Evolutionary conservation across 2,888 invertebrate genomes (phyloP).

Genomic region (Sinopyrophorus schimmeli): DNA sequence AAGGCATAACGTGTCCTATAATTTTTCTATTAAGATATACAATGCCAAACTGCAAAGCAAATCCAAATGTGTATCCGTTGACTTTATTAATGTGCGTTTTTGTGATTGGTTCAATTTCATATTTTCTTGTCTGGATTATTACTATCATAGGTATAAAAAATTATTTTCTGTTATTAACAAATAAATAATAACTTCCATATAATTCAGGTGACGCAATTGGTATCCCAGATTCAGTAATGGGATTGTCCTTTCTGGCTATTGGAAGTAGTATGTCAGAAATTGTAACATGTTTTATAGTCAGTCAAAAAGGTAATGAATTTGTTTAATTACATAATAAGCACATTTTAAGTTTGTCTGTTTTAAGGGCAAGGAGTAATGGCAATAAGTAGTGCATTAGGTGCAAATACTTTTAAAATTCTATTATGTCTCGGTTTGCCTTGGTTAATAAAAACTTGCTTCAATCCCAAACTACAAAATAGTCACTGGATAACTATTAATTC

Average conservation of each 20-base stretch:
- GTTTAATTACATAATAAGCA: too few species aligned
- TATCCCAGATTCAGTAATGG: constrained; percentile 79
- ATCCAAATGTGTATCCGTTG: constrained; percentile 60
- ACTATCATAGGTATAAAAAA: constrained; percentile 75
- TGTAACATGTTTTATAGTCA: constrained; percentile 76
- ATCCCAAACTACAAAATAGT: constrained; percentile 59
- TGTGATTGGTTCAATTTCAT: constrained; percentile 77
- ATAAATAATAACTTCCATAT: too few species aligned
- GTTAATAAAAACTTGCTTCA: constrained; percentile 66
- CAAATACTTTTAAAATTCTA: constrained; percentile 76
- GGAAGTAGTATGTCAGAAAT: constrained; percentile 83
- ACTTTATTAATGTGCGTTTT: constrained; percentile 74
- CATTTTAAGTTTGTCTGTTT: constrained; percentile 32
- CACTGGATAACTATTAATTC: constrained; percentile 70
- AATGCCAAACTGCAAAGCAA: constrained; percentile 71
- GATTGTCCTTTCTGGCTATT: constrained; percentile 76
- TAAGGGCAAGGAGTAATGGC: constrained; percentile 74
- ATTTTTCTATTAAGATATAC: constrained; percentile 66
- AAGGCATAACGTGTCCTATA: constrained; percentile 73
- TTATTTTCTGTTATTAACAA: too few species aligned
- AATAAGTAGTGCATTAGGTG: constrained; percentile 75
- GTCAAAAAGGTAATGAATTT: too few species aligned
- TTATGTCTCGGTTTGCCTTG: constrained; percentile 75
- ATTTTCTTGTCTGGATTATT: constrained; percentile 78
- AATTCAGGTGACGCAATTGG: constrained; percentile 74